phyloP scores from a whole-genome alignment of 2,113 vertebrate species.

The Ornithorhynchus anatinus region DNA sequence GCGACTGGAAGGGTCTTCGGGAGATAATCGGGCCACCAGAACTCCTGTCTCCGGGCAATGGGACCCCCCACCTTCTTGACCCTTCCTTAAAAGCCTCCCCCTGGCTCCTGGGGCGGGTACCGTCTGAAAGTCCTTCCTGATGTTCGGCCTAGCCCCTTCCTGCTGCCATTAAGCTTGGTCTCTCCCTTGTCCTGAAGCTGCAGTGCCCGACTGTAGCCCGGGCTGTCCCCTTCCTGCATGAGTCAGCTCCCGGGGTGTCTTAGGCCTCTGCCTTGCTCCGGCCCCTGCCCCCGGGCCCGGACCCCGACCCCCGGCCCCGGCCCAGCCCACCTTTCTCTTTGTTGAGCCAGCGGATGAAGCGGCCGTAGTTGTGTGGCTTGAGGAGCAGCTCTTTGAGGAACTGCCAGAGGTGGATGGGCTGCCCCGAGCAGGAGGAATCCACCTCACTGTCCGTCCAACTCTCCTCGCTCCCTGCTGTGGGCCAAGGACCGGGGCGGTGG shows the following conservation, averaged over 20 bases:
- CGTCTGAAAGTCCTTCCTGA: background rate
- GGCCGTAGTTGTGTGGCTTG: conserved; percentile 93
- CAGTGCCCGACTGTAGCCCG: background rate
- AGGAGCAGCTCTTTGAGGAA: conserved; percentile 94
- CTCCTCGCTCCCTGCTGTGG: conserved; percentile 64
- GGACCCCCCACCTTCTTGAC: no score
- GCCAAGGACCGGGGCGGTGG: background rate
- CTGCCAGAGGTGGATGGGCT: conserved; percentile 98
- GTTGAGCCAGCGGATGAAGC: conserved; percentile 97
- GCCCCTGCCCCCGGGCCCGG: background rate
- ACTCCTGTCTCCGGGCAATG: no score
- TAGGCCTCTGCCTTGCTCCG: background rate
- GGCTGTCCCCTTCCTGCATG: background rate
- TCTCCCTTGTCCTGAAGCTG: background rate
- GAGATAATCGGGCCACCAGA: no score
- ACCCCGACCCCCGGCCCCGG: accelerated
- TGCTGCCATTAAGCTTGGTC: no score
- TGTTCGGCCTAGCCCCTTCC: background rate
- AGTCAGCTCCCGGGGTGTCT: no score
- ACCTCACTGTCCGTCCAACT: conserved; percentile 84
- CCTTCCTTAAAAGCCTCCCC: background rate
- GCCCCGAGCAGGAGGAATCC: conserved; percentile 90
- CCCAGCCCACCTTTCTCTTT: conserved; percentile 89
- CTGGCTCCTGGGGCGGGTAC: background rate
- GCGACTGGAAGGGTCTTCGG: no score